Percentiles rank a stretch among this genome's conserved stretches.
Evolutionary conservation across 2,888 invertebrate species (phyloP).

Genomic region (Pherbina coryleti): DNA sequence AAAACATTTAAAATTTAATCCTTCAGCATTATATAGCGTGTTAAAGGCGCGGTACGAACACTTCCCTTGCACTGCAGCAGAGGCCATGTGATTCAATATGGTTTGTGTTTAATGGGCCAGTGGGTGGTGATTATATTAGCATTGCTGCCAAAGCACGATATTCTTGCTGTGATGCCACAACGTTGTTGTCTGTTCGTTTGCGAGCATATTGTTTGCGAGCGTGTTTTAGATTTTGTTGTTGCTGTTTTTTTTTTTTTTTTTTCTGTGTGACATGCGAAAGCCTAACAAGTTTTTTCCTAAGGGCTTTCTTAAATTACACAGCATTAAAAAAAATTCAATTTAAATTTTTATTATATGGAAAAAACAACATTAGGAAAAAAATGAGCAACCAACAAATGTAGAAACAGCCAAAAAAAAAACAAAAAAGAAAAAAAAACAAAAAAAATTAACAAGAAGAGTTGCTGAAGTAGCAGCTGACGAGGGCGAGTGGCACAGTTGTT

Average conservation of each 20-base stretch:
- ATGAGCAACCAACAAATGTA: too few species aligned
- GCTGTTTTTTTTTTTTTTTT: too few species aligned
- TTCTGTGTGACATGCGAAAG: neutral
- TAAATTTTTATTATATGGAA: neutral
- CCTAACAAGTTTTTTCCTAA: slow-evolving; percentile 1
- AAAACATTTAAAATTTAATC: slow-evolving; percentile 26
- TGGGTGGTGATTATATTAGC: neutral
- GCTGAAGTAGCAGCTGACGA: too few species aligned
- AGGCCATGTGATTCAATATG: neutral
- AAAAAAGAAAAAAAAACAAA: too few species aligned
- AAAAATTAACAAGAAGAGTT: too few species aligned
- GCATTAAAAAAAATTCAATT: slow-evolving; percentile 8
- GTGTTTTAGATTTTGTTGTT: too few species aligned
- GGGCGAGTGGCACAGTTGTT: too few species aligned
- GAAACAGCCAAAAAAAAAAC: too few species aligned
- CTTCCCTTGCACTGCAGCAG: neutral
- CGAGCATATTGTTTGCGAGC: neutral
- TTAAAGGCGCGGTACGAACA: neutral
- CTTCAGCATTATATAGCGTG: slow-evolving; percentile 3
- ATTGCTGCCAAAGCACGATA: slow-evolving; percentile 4
- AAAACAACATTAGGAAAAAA: neutral
- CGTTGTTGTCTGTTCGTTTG: neutral
- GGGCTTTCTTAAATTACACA: neutral
- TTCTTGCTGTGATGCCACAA: neutral
- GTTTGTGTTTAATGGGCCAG: neutral